phyloP scores from a whole-genome alignment of 2,888 invertebrate genomes.

The Reticulitermes lucifugus region DNA sequence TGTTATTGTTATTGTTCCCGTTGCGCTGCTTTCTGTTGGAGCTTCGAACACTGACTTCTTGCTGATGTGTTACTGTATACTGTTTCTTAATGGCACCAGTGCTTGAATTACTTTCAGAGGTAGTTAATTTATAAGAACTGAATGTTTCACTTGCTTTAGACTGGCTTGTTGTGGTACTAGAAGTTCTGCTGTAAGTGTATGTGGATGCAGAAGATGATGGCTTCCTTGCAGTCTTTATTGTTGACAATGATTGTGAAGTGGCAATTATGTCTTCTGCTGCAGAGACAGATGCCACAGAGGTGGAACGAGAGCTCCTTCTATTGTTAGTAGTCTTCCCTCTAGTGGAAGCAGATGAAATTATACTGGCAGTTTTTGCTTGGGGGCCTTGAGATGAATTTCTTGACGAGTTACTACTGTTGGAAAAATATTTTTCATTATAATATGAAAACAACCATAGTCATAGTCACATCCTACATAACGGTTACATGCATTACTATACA shows the following conservation, averaged over 20 bases:
- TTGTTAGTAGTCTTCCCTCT: conserved; percentile 12
- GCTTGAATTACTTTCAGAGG: conserved; percentile 17
- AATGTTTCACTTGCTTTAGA: conserved; percentile 20
- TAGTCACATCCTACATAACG: too few species aligned
- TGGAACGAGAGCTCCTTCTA: conserved; percentile 28
- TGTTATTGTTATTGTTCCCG: conserved; percentile 57
- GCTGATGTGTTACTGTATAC: conserved; percentile 55
- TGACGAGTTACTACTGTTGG: conserved; percentile 8
- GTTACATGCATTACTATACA: too few species aligned
- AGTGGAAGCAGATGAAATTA: not conserved
- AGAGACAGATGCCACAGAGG: conserved; percentile 26
- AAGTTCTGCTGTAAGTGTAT: not conserved
- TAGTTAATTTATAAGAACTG: not conserved
- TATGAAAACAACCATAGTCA: too few species aligned
- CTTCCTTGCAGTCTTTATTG: conserved; percentile 28
- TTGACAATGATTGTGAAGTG: not conserved
- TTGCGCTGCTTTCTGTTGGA: conserved; percentile 56
- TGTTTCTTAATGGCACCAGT: conserved; percentile 41
- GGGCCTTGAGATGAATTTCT: conserved; percentile 8
- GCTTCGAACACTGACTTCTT: conserved; percentile 58
- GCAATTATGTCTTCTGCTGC: conserved; percentile 5
- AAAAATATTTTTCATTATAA: not conserved
- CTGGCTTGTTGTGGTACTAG: conserved; percentile 22
- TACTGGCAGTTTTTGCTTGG: not conserved
- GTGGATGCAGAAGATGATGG: conserved; percentile 28